These are phyloP conservation scores for Oryzias celebensis DNA, from an alignment of 2,113 vertebrate species.

Conservation along the genomic window DNA sequence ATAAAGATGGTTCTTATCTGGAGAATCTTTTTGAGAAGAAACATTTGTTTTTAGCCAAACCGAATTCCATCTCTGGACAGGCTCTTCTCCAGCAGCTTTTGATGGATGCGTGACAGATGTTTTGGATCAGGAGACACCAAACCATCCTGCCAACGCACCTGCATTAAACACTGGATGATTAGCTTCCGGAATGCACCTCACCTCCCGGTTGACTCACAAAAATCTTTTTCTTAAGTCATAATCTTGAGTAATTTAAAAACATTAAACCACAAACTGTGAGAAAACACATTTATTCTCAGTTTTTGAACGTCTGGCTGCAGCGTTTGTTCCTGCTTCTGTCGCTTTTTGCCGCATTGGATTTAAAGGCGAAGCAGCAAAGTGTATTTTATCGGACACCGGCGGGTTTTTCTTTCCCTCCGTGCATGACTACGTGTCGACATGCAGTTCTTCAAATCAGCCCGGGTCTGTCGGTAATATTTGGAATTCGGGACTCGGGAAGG, in stretches of 20 bases:
- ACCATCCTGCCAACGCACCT: conserved; percentile 43
- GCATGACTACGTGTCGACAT: background rate
- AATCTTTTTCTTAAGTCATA: background rate
- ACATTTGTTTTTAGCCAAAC: no score
- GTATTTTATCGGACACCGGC: background rate
- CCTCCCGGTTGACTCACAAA: background rate
- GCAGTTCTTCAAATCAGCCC: background rate
- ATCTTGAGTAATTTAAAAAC: background rate
- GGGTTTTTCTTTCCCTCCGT: background rate
- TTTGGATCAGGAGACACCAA: background rate
- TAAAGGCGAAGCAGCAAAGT: conserved; percentile 44
- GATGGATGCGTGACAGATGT: no score
- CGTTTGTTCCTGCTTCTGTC: conserved; percentile 32
- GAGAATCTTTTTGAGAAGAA: no score
- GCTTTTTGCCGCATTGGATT: conserved; percentile 65
- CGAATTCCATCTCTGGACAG: no score
- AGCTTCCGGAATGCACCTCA: conserved; percentile 3
- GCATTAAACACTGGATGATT: conserved; percentile 38
- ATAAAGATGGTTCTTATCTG: no score
- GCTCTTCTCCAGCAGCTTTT: no score
- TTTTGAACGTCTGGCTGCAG: conserved; percentile 26
- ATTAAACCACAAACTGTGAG: background rate
- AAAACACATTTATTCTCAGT: background rate
- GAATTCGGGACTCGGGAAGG: conserved; percentile 2
- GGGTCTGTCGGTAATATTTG: conserved; percentile 10